Conservation (phyloP, 2,113 vertebrate genomes). For the Trichechus manatus region DNA sequence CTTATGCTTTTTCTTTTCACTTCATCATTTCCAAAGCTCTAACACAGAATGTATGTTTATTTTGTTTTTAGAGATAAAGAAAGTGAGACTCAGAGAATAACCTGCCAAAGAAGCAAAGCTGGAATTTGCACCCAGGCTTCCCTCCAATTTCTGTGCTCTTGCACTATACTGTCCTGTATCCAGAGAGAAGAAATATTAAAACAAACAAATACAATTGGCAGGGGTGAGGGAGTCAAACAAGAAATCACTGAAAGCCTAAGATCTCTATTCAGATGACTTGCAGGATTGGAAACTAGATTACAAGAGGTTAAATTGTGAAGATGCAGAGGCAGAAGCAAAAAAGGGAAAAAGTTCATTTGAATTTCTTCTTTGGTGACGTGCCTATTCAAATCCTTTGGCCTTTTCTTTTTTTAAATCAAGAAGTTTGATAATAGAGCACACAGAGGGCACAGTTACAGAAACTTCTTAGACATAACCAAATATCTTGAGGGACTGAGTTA, state of each 20-base stretch:
- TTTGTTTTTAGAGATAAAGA: slow-evolving; percentile 45
- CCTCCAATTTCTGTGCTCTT: slow-evolving; percentile 30
- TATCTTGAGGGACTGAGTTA: no score
- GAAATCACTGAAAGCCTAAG: background rate
- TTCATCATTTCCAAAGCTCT: slow-evolving; percentile 11
- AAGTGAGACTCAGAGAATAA: background rate
- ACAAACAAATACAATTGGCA: background rate
- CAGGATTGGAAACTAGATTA: no score
- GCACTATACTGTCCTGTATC: background rate
- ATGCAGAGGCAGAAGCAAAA: background rate
- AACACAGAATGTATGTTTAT: background rate
- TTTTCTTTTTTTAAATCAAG: background rate
- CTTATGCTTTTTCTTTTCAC: background rate
- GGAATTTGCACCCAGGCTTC: background rate
- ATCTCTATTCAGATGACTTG: no score
- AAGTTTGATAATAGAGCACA: background rate
- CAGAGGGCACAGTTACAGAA: no score
- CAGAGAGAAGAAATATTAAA: background rate
- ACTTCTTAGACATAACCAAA: no score
- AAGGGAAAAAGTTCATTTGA: background rate
- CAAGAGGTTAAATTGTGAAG: background rate
- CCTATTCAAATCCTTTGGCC: background rate
- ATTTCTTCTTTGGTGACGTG: background rate
- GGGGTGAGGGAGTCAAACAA: background rate
- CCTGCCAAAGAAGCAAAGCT: background rate